These are phyloP conservation scores for Rallus crepitans DNA, from an alignment of 2,797 vertebrate species.

Conservation along the genomic window DNA sequence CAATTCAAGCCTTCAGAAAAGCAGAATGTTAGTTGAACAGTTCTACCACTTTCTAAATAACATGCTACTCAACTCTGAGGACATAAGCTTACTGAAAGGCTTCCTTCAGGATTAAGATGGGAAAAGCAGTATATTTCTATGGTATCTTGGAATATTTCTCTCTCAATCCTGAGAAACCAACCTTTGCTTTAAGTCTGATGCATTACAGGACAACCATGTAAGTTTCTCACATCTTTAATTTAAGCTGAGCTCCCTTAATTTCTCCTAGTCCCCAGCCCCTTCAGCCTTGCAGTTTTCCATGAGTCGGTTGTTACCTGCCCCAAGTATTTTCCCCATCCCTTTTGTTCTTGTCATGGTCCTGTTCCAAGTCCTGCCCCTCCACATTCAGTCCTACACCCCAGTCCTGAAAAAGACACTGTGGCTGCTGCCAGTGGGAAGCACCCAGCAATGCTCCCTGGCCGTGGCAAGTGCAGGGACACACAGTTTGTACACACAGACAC, in stretches of 20 bases:
- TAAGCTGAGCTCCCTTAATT: neutral
- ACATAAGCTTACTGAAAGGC: neutral
- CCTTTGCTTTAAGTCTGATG: fast-evolving
- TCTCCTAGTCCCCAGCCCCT: neutral
- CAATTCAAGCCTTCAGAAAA: neutral
- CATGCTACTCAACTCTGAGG: neutral
- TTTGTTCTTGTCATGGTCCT: neutral
- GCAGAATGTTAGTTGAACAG: neutral
- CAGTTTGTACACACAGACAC: neutral
- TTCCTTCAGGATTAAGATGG: neutral
- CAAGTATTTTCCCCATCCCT: neutral
- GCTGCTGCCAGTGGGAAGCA: neutral
- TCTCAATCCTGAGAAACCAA: neutral
- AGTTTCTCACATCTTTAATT: neutral
- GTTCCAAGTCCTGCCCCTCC: neutral
- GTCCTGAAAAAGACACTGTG: neutral
- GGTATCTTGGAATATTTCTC: neutral
- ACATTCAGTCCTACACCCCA: neutral
- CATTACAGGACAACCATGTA: neutral
- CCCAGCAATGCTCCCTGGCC: neutral
- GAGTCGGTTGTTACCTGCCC: neutral
- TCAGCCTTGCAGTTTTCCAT: neutral
- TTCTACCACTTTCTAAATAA: neutral
- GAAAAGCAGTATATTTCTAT: neutral
- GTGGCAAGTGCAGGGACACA: neutral